Percentiles rank a stretch among this genome's conserved stretches.
Conservation (phyloP, 1,140 invertebrate genomes). For the Zaprionus lachaisei region DNA sequence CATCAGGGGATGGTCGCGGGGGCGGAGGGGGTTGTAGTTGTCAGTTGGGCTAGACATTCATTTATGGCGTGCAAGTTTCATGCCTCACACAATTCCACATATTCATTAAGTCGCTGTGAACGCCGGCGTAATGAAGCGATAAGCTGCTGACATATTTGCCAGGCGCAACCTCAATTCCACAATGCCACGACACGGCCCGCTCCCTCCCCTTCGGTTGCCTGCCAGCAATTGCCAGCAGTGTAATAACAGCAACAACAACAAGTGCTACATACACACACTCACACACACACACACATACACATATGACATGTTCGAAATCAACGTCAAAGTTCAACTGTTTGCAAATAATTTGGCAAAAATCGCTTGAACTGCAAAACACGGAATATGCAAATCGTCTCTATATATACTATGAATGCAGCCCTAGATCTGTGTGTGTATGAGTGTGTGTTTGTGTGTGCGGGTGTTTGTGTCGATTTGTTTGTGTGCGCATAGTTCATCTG, state of each 20-base stretch:
- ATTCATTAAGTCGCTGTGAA: conserved; percentile 64
- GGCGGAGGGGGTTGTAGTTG: neutral
- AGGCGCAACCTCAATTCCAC: conserved; percentile 67
- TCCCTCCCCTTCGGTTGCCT: neutral
- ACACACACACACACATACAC: conserved; percentile 31
- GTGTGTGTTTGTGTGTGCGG: conserved; percentile 11
- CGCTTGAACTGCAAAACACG: conserved; percentile 57
- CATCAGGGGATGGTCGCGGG: neutral
- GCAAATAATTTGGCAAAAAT: conserved; percentile 77
- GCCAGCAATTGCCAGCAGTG: conserved; percentile 57
- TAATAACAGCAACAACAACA: conserved; percentile 11
- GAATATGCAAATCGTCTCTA: conserved; percentile 28
- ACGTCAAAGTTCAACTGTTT: conserved; percentile 75
- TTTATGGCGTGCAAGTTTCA: conserved; percentile 56
- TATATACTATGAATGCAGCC: conserved; percentile 5
- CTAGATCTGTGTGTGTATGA: conserved; percentile 19
- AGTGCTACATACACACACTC: conserved; percentile 34
- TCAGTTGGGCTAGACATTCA: conserved; percentile 41
- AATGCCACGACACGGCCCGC: conserved; percentile 9
- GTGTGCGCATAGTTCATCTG: conserved; percentile 61
- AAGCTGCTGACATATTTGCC: conserved; percentile 75
- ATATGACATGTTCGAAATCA: conserved; percentile 68
- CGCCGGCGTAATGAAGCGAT: conserved; percentile 73
- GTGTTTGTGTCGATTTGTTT: conserved; percentile 28
- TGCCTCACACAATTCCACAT: conserved; percentile 52